Conservation (phyloP, 2,888 invertebrate species). For the Hirtodrosophila alboralis region DNA sequence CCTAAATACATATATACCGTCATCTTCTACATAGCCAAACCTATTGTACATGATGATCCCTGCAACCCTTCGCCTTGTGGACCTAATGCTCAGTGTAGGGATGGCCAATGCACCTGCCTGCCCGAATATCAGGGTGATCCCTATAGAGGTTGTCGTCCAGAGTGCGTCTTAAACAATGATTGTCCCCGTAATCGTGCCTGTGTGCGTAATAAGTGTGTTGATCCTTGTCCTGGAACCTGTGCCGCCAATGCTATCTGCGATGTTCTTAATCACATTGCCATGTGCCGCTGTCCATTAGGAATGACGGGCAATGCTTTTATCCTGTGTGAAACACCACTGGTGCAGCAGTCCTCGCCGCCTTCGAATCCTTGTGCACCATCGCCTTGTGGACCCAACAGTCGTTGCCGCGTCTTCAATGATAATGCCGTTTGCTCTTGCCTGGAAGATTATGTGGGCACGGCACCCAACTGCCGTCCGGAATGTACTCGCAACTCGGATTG, state of each 20-base stretch:
- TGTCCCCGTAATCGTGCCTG: constrained; percentile 89
- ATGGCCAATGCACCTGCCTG: constrained; percentile 89
- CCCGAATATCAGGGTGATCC: constrained; percentile 90
- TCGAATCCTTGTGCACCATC: constrained; percentile 88
- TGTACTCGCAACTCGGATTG: constrained; percentile 92
- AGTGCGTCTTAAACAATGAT: constrained; percentile 90
- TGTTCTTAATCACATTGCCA: constrained; percentile 90
- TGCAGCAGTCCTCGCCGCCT: constrained; percentile 56
- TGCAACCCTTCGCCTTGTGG: constrained; percentile 89
- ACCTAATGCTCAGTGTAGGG: constrained; percentile 88
- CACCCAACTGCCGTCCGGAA: constrained; percentile 91
- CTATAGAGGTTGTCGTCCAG: constrained; percentile 90
- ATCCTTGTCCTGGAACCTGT: constrained; percentile 92
- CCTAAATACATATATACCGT: constrained; percentile 1
- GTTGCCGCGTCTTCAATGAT: constrained; percentile 85
- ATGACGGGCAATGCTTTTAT: constrained; percentile 91
- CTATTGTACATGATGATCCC: constrained; percentile 83
- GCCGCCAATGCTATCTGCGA: constrained; percentile 90
- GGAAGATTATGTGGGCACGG: constrained; percentile 89
- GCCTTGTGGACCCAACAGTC: constrained; percentile 91
- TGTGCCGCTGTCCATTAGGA: constrained; percentile 89
- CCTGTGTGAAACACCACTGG: constrained; percentile 84
- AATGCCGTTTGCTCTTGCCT: constrained; percentile 91
- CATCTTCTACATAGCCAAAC: constrained; percentile 42
- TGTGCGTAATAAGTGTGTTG: constrained; percentile 89